Base-by-base conservation (phyloP, 2,888 invertebrate genomes). In the Ennomos fuscantarius region DNA sequence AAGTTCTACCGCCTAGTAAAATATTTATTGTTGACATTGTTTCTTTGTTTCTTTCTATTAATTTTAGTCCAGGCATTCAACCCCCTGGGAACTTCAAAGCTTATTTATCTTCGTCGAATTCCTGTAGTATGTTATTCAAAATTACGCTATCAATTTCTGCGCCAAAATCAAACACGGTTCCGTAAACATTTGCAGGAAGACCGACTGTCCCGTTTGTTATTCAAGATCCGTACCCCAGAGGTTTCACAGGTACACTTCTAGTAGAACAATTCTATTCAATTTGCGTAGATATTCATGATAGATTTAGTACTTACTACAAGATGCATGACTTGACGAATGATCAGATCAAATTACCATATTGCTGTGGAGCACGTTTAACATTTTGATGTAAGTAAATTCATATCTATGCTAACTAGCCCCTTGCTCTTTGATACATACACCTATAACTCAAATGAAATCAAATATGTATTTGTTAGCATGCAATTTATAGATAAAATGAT, bases 331-430 rank as follows among this genome's bases (percentile, higher is more conserved):
- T 59, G 58, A 54, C 49, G 45, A 36, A 59, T 44, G 49, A 44
- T 49, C 36, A 24, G 15, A 35, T 15, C 15, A 34, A 13, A 54
- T 59, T 59, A 59, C 11, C 58, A 59, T 54, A 54, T 53, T 15
- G 39, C 48, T 11, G 8, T 13, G 9, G 53, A 12, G 24, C 36
- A 47, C 9, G 49, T 54, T 32, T 48, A 47, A n/a, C 44, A 55
- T 43, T 41, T 12, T 11, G 32, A 45, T 45, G 50, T 58, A 58
- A 49, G 39, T 40, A 42, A 48, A 47, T 52, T 66, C 58, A 57
- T 69, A 60, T 63, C 57, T 57, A 60, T 60, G 46, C 51, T 47
- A 63, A 53, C 40, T 49, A 53, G 53, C 15, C 53, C 9, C 39
- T 51, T 9, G 35, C 32, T 31, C 31, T 36, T 40, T 48, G 15